Percentiles rank a stretch among this genome's conserved stretches.
Evolutionary conservation across 2,888 invertebrate genomes (phyloP).

Genomic region (Drosophila hawaiiensis): DNA sequence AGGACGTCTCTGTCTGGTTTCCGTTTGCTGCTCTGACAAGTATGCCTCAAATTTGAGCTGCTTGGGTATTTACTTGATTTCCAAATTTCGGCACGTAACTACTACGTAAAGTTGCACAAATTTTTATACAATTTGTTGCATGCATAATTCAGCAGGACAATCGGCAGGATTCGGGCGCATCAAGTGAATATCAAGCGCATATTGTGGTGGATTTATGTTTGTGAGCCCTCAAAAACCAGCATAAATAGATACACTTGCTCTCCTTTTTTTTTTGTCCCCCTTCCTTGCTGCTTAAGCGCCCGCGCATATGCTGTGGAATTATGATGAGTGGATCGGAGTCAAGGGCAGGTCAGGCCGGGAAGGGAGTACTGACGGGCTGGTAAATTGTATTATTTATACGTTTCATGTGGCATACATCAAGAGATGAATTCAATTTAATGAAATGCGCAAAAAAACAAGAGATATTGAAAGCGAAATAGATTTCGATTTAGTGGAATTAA

Average conservation of each 20-base stretch:
- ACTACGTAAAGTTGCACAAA: conserved; percentile 78
- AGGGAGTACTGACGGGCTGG: neutral
- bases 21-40: conserved; percentile 57
- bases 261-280: neutral
- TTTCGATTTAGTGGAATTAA: neutral
- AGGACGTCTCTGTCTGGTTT: conserved; percentile 16
- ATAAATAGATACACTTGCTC: conserved; percentile 13
- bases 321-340: conserved; percentile 68
- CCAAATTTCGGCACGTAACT: conserved; percentile 81
- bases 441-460: neutral
- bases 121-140: conserved; percentile 83
- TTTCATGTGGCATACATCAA: neutral
- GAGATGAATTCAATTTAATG: conserved; percentile 6
- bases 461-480: neutral
- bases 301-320: conserved; percentile 71
- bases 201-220: conserved; percentile 74
- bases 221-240: conserved; percentile 5
- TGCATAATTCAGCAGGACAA: conserved; percentile 80
- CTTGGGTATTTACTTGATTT: conserved; percentile 61
- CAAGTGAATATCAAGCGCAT: conserved; percentile 59
- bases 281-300: conserved; percentile 50
- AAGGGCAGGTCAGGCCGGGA: neutral
- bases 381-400: conserved; percentile 29
- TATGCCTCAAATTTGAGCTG: conserved; percentile 67
- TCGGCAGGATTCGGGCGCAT: conserved; percentile 53